Evolutionary conservation across 2,888 invertebrate species (phyloP).

Genomic region (Agrypnus murinus): DNA sequence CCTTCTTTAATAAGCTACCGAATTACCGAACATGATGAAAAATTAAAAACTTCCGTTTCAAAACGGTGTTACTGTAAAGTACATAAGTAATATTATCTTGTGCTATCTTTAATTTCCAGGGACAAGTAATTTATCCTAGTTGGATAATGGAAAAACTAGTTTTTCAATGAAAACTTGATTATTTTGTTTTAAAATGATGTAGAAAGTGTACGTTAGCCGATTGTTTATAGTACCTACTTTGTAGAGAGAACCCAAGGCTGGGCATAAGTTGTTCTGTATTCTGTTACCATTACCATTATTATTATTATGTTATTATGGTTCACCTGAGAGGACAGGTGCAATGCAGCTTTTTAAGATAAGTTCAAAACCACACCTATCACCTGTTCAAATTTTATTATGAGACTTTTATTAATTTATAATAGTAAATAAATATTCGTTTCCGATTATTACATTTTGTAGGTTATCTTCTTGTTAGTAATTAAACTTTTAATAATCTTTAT

Average conservation of each 20-base stretch:
- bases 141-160: not conserved
- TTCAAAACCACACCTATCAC: not conserved
- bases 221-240: not conserved
- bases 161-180: slow-evolving; percentile 11
- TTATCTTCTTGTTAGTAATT: no score
- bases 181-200: not conserved
- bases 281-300: not conserved
- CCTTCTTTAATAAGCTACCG: no score
- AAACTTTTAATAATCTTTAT: no score
- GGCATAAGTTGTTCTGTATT: not conserved
- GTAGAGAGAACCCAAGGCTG: slow-evolving; percentile 3
- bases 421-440: no score
- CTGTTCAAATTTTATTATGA: not conserved
- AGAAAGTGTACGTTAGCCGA: not conserved
- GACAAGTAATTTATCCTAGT: no score
- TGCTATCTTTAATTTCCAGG: no score
- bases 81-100: no score
- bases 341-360: slow-evolving; percentile 7
- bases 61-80: no score
- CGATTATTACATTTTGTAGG: no score
- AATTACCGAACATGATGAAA: no score
- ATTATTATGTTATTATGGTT: slow-evolving; percentile 20
- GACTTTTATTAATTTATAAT: no score
- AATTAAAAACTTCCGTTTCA: no score
- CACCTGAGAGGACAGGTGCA: slow-evolving; percentile 16